Base-by-base conservation (phyloP, 2,888 invertebrate genomes). In the Leptinotarsa juncta region DNA sequence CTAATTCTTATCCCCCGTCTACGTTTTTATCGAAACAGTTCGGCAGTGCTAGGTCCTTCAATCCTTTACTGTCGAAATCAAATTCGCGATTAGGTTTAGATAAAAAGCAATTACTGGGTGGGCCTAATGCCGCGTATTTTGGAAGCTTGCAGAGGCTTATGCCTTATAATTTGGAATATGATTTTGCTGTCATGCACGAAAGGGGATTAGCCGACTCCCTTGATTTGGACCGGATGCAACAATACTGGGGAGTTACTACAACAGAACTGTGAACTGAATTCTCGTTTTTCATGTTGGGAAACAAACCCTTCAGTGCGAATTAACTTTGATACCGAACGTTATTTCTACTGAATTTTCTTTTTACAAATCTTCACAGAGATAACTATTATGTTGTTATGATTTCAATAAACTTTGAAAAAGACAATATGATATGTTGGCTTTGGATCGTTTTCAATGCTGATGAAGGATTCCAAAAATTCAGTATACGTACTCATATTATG, bases 231-330 rank as follows among this genome's bases (percentile, higher is more conserved):
- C 91, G 96, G 71, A 95, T 96, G 94, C 94, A 95, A 82, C 95
- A 96, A 83, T 96, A 96, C 88, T 96, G 96, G 96, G 96, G 95
- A 69, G 95, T 96, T 65, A 95, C 96, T 16, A 96, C 96, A 1
- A 96, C 96, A 0, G 96, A 96, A 87, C 88, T 96, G 80, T 96
- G 80, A 80, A 70, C n/a, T n/a, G 49, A 49, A 18, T 32, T 12
- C 14, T 60, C 18, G 26, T n/a, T n/a, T 16, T 23, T 48, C 5
- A 16, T 14, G 4, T 5, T 15, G 4, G 50, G 32, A 32, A 32
- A 32, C 32, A 32, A 32, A 1, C 32, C 7, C 7, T 32, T 32
- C 32, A 7, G 10, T 10, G 42, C 3, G 1, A 32, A 32, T 32
- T 10, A 32, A 32, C 32, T 10, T 32, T 32, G 32, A 32, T 32